Percentiles rank a stretch among this genome's conserved stretches.
Evolutionary conservation across 2,797 vertebrate genomes (phyloP).

Genomic region (Peromyscus attwateri): DNA sequence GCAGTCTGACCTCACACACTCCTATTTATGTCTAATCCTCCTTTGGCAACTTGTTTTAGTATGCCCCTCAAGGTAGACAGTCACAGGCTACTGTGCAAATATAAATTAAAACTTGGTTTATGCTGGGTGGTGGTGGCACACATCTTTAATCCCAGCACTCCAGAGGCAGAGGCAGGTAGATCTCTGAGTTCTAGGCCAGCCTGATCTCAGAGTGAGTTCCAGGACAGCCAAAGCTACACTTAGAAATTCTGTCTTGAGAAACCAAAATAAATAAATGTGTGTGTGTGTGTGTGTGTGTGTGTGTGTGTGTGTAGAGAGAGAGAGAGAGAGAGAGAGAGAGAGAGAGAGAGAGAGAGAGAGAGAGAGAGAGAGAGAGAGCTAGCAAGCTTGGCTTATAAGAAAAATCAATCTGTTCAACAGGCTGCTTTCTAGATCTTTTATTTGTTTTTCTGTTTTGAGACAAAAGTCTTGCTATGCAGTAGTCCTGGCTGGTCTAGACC

Average conservation of each 20-base stretch:
- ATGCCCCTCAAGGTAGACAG: background rate
- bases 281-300: no score
- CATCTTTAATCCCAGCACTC: background rate
- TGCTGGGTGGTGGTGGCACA: background rate
- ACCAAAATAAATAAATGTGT: background rate
- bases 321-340: no score
- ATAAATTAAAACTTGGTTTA: constrained; percentile 13
- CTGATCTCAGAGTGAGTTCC: background rate
- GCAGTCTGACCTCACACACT: background rate
- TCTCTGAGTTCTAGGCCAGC: background rate
- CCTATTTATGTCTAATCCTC: background rate
- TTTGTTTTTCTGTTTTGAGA: background rate
- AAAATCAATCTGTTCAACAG: constrained; percentile 46
- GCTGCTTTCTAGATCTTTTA: constrained; percentile 29
- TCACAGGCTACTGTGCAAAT: constrained; percentile 38
- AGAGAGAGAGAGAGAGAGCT: no score
- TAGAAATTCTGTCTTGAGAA: background rate
- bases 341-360: no score
- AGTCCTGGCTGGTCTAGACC: background rate
- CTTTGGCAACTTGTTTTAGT: constrained; percentile 49
- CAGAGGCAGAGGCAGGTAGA: background rate
- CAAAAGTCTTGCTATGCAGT: background rate
- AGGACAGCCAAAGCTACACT: background rate
- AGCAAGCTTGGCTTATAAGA: background rate
- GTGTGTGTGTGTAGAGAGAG: no score